A percentile compares a stretch with the other conserved stretches of the same genome.
Evolutionary conservation across 2,797 vertebrate species (phyloP).

Genomic region (Zalophus californianus): DNA sequence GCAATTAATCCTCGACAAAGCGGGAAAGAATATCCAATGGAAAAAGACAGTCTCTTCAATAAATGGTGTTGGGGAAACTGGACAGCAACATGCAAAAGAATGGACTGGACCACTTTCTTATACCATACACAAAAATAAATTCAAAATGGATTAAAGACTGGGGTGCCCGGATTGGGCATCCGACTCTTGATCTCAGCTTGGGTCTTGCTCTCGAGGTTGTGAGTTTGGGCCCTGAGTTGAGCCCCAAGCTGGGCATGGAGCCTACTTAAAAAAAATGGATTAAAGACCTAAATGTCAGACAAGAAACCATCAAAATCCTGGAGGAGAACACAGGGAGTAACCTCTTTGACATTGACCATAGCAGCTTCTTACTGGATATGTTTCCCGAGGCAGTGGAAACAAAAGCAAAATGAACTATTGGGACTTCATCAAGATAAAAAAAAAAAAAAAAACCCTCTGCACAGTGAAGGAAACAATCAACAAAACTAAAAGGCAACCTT

Average conservation of each 20-base stretch:
- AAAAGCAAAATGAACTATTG: neutral
- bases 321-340: neutral
- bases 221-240: no score
- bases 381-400: neutral
- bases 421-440: neutral
- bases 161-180: no score
- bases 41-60: neutral
- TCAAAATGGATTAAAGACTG: neutral
- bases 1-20: neutral
- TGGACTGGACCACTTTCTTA: neutral
- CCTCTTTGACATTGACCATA: neutral
- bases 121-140: neutral
- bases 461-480: neutral
- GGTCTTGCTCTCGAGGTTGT: no score
- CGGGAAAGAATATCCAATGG: neutral
- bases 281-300: neutral
- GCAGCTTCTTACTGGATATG: neutral
- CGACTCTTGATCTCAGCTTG: no score
- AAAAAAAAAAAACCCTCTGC: neutral
- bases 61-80: neutral
- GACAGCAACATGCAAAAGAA: neutral
- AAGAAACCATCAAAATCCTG: neutral
- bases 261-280: neutral
- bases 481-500: neutral
- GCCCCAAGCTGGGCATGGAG: no score